phyloP scores from a whole-genome alignment of 2,113 vertebrate species.

The Monopterus albus region DNA sequence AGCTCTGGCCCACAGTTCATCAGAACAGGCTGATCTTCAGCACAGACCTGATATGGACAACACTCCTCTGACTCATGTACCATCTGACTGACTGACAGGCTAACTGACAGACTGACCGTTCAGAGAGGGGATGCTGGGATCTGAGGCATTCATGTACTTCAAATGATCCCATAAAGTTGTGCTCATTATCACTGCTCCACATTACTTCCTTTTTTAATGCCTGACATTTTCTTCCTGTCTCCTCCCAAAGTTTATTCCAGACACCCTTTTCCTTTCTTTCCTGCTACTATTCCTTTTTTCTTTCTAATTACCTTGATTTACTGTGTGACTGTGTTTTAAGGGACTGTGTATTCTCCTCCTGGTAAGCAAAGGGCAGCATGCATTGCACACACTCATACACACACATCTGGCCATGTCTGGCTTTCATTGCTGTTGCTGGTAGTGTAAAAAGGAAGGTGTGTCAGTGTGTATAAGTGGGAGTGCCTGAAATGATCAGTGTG shows the following conservation, averaged over 20 bases:
- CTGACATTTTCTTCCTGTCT: slow-evolving; percentile 37
- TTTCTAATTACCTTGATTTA: slow-evolving; percentile 1
- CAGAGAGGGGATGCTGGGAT: slow-evolving; percentile 11
- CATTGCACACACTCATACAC: slow-evolving; percentile 3
- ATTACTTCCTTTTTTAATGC: slow-evolving; percentile 24
- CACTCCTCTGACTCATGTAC: slow-evolving; percentile 16
- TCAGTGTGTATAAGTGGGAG: slow-evolving; percentile 40
- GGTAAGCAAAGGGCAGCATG: too few relatives aligned
- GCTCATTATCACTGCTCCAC: slow-evolving; percentile 26
- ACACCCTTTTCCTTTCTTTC: slow-evolving; percentile 14
- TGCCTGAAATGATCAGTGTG: slow-evolving; percentile 33
- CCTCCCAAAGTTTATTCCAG: slow-evolving; percentile 17
- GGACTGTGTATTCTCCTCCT: too few relatives aligned
- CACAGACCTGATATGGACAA: slow-evolving; percentile 71
- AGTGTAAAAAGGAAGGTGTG: slow-evolving; percentile 35
- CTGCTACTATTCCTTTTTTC: slow-evolving; percentile 6
- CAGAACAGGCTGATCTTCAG: slow-evolving; percentile 16
- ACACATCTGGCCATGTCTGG: slow-evolving; percentile 63
- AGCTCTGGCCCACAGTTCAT: slow-evolving; percentile 18
- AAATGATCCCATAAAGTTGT: slow-evolving; percentile 10
- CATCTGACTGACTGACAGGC: slow-evolving; percentile 33
- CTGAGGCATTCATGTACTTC: neutral
- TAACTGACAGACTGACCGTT: slow-evolving; percentile 9
- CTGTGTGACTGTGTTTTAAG: too few relatives aligned
- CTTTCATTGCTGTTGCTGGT: slow-evolving; percentile 50